Base-by-base conservation (phyloP, 2,113 vertebrate genomes). In the Xiphophorus maculatus region DNA sequence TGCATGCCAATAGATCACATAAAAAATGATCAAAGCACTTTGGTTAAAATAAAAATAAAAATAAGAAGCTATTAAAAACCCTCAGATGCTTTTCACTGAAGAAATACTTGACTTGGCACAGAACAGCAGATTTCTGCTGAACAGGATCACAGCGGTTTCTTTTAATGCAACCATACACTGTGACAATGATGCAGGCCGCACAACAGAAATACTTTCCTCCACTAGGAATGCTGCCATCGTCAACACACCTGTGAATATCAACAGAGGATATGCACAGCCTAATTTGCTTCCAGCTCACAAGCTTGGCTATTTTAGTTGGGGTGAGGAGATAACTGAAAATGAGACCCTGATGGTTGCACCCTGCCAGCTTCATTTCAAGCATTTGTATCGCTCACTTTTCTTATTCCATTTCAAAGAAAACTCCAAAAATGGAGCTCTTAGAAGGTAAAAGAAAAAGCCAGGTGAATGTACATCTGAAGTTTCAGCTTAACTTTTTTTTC, bases 281-380 rank as follows among this genome's bases (percentile, higher is more conserved):
- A 68, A 76, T 74, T 87, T 90, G 85, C 89, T 84, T 48, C 88
- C 74, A 73, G 78, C 82, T 90, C 89, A 83, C 87, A 86, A 29
- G 17, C 72, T 76, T 22, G 73, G 84, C 75, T 93, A 91, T 92
- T 93, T 92, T 74, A 88, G 84, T 87, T 85, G 33, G 48, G 11
- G 62, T 2, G 35, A 10, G 10, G 10, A 73, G 77, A 85, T 76
- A 83, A 76, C 74, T 60, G 48, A 66, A 64, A 72, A 67, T 71
- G 51, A 86, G 84, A 80, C 82, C 74, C 71, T 19, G 48, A 11
- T 58, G 74, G 69, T 66, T 10, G 2, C 44, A 66, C n/a, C 11
- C 68, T 79, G 83, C 77, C 68, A 85, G 64, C 70, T 63, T 27
- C 66, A 29, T 54, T 63, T 17, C 63, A 22, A 32, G 27, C 19